Percentiles rank a stretch among this genome's conserved stretches.
These are phyloP conservation scores for Hesperia comma DNA, from an alignment of 2,888 invertebrate species.

Conservation along the genomic window DNA sequence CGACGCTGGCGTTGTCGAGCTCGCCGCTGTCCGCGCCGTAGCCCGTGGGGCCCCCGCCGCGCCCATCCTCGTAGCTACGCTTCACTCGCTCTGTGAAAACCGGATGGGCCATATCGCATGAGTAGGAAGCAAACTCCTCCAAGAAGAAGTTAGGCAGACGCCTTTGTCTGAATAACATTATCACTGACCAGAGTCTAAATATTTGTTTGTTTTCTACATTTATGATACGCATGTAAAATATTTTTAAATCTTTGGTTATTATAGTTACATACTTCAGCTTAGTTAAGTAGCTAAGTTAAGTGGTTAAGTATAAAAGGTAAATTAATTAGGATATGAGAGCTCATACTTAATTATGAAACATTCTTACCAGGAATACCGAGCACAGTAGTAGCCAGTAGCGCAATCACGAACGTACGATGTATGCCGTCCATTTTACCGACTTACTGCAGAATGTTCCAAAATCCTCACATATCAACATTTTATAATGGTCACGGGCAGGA, in stretches of 20 bases:
- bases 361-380: constrained; percentile 22
- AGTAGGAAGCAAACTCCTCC: no score
- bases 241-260: no score
- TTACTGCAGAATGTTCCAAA: constrained; percentile 8
- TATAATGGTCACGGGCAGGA: constrained; percentile 37
- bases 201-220: no score
- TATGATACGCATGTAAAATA: no score
- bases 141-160: no score
- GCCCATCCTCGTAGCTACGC: constrained; percentile 12
- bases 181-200: no score
- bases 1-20: constrained; percentile 15
- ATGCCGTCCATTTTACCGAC: constrained; percentile 16
- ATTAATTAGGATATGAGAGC: no score
- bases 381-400: constrained; percentile 9
- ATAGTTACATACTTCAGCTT: no score
- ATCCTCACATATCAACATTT: constrained; percentile 18
- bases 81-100: constrained; percentile 3
- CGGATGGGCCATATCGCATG: no score
- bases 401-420: constrained; percentile 4
- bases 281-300: no score
- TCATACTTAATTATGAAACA: not conserved
- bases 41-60: not conserved
- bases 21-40: constrained; percentile 12
- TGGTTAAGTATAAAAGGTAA: no score
- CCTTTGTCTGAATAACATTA: no score